phyloP scores from a whole-genome alignment of 2,888 invertebrate genomes.

The Euproctis similis region DNA sequence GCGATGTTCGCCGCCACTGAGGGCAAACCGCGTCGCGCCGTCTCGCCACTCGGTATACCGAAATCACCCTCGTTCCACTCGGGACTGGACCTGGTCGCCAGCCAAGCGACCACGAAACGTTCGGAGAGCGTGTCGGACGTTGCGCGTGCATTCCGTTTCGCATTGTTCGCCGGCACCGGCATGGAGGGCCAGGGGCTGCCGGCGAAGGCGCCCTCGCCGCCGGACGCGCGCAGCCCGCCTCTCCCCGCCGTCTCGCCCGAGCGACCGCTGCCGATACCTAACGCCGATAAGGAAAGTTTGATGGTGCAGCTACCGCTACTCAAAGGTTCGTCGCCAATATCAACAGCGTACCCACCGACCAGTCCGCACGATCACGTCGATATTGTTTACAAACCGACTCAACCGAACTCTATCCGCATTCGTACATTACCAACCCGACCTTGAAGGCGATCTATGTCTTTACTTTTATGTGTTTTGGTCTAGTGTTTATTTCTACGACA shows the following conservation, averaged over 20 bases:
- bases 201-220: constrained; percentile 62
- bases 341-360: constrained; percentile 1
- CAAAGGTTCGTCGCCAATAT: constrained; percentile 59
- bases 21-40: constrained; percentile 69
- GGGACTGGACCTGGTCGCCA: constrained; percentile 87
- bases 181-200: constrained; percentile 57
- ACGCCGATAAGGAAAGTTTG: constrained; percentile 57
- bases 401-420: too few relatives aligned
- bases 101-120: constrained; percentile 67
- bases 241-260: constrained; percentile 50
- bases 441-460: too few relatives aligned
- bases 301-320: constrained; percentile 71
- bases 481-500: too few relatives aligned
- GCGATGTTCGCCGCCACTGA: constrained; percentile 73
- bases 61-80: constrained; percentile 93
- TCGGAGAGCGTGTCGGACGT: constrained; percentile 67
- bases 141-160: constrained; percentile 68
- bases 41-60: constrained; percentile 83
- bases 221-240: constrained; percentile 61
- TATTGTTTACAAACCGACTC: too few relatives aligned
- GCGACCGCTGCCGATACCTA: constrained; percentile 39
- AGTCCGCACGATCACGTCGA: too few relatives aligned
- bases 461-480: too few relatives aligned
- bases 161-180: constrained; percentile 50
- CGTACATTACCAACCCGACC: too few relatives aligned